Conservation (phyloP, 2,797 vertebrate species). For the Fundulus diaphanus region DNA sequence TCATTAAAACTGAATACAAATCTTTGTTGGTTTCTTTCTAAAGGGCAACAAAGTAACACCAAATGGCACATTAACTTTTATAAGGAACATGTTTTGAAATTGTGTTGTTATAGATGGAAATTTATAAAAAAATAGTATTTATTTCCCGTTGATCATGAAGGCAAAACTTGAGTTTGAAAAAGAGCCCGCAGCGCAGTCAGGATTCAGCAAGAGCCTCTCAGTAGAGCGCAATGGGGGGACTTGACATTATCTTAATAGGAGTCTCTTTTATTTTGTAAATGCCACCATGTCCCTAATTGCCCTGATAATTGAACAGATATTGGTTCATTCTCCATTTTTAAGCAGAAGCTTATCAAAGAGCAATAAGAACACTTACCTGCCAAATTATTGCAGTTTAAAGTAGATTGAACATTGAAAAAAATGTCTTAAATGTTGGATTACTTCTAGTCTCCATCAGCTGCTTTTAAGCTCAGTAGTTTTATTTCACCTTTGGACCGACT, state of each 20-base stretch:
- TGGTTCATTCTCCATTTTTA: conserved; percentile 17
- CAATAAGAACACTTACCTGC: conserved; percentile 24
- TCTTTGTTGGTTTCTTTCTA: background rate
- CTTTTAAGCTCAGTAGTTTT: conserved; percentile 34
- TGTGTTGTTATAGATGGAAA: background rate
- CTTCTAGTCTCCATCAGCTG: conserved; percentile 20
- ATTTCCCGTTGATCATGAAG: background rate
- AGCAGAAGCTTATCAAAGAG: conserved; percentile 22
- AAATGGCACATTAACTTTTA: background rate
- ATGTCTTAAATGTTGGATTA: conserved; percentile 28
- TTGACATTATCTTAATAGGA: conserved; percentile 33
- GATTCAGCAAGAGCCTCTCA: conserved; percentile 4
- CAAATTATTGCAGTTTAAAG: conserved; percentile 1
- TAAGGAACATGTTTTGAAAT: background rate
- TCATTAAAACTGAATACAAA: background rate
- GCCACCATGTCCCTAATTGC: conserved; percentile 23
- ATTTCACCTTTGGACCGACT: conserved; percentile 40
- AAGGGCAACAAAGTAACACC: background rate
- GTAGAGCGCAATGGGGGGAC: background rate
- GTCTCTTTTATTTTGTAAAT: conserved; percentile 27
- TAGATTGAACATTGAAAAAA: conserved; percentile 33
- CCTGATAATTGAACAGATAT: conserved; percentile 14
- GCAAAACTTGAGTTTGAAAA: conserved; percentile 10
- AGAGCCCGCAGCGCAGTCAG: conserved; percentile 5
- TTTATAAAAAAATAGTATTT: background rate